Conservation (phyloP, 2,888 invertebrate genomes). For the Endotricha flammealis region DNA sequence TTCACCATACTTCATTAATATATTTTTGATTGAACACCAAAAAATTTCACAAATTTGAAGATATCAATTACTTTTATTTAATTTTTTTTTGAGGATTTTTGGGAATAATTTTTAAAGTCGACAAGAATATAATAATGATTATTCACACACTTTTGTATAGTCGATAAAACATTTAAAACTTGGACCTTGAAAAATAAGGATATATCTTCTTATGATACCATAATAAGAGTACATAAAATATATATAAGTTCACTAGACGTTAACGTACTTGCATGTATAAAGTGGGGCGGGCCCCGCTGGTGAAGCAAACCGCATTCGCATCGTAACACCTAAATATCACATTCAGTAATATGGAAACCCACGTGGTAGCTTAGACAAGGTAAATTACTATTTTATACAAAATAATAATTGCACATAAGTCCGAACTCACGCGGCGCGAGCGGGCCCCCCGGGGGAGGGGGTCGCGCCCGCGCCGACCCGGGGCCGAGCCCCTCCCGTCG, state of each 20-base stretch:
- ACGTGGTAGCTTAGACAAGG: conserved; percentile 76
- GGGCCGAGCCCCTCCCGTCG: neutral
- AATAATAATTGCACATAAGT: conserved; percentile 79
- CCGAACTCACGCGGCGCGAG: conserved; percentile 39
- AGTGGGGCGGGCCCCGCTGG: conserved; percentile 36
- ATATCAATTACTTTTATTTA: conserved; percentile 40
- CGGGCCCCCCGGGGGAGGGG: neutral
- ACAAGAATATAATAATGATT: conserved; percentile 77
- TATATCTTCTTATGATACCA: conserved; percentile 77
- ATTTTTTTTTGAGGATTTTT: conserved; percentile 67
- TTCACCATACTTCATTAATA: conserved; percentile 64
- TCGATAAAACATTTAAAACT: conserved; percentile 79
- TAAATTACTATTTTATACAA: conserved; percentile 76
- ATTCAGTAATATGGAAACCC: conserved; percentile 79
- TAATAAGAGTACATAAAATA: conserved; percentile 77
- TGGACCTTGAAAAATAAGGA: conserved; percentile 79
- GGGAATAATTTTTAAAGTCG: conserved; percentile 70
- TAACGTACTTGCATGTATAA: conserved; percentile 64
- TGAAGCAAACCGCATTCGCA: conserved; percentile 60
- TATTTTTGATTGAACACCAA: conserved; percentile 75
- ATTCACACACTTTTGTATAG: conserved; percentile 77
- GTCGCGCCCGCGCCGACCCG: neutral
- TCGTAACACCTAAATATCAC: conserved; percentile 78
- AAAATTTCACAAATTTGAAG: conserved; percentile 74
- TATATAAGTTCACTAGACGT: conserved; percentile 77